A percentile compares a stretch with the other conserved stretches of the same genome.
Conservation (phyloP, 2,113 vertebrate species). For the Ophiodon elongatus region DNA sequence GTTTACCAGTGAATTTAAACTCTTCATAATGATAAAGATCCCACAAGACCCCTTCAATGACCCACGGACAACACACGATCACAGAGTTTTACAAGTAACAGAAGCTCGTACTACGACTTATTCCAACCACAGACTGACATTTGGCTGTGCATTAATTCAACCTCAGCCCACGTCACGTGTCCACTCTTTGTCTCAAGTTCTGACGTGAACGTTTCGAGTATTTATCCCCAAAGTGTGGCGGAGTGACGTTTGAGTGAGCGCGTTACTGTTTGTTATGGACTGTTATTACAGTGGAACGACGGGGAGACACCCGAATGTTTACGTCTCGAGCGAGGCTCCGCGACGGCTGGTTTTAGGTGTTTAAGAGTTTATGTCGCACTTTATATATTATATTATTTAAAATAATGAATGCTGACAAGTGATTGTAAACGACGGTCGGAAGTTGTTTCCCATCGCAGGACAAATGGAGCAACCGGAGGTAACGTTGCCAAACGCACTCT, state of each 20-base stretch:
- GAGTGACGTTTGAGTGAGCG: background rate
- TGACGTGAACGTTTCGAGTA: background rate
- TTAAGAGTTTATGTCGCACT: background rate
- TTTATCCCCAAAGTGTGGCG: background rate
- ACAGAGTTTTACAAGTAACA: background rate
- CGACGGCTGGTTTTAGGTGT: background rate
- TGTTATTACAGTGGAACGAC: background rate
- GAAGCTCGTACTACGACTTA: background rate
- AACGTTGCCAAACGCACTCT: background rate
- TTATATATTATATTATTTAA: background rate
- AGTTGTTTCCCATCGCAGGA: background rate
- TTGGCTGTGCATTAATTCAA: background rate
- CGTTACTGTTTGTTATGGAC: background rate
- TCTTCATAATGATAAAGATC: background rate
- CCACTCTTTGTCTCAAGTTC: background rate
- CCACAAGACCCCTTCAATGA: constrained; percentile 18
- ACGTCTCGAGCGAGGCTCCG: background rate
- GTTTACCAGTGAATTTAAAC: constrained; percentile 12
- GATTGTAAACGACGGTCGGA: background rate
- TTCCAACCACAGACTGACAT: background rate
- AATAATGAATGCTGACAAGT: background rate
- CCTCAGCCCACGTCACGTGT: background rate
- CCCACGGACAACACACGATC: background rate
- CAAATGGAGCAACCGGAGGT: constrained; percentile 63
- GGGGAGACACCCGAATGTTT: background rate